Evolutionary conservation across 2,797 vertebrate genomes (phyloP), one percentile per base, ranked within the genome.

Genomic region (Myiotriccus ornatus): DNA sequence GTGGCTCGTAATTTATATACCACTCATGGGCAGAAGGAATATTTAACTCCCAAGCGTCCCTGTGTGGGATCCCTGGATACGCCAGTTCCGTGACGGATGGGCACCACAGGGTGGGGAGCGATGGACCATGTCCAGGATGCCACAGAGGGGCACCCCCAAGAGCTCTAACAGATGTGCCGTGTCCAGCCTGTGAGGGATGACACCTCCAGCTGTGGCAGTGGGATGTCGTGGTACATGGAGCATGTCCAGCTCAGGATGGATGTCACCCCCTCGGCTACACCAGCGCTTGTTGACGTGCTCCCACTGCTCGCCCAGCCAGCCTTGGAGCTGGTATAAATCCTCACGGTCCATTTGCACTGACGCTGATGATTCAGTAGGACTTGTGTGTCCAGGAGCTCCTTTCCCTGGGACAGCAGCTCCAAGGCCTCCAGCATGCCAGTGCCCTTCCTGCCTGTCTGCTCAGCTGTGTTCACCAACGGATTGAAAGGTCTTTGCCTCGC

Each of bases 371-470:
- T 69, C 53, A 46, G 39, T 41, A 5, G 8, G 65, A 59, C 32
- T 2, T 1, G 14, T 47, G 46, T 47, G 43, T 5, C 25, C 3
- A 3, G 44, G n/a, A 47, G 14, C 62, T 75, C 32, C 55, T 25
- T 80, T 50, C 49, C n/a, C 30, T 3, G 4, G 18, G 41, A 35
- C 46, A 63, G 81, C 0, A 0, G 46, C 56, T 82, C 47, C 35
- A 59, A 3, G 10, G 25, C 24, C 5, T 2, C 34, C 20, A 7
- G 14, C 0, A 0, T 53, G 43, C 17, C 1, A 0, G 27, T 28
- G 32, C n/a, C 27, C 39, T 56, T 20, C 52, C 23, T 7, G 32
- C 20, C 39, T 74, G 8, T 21, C 46, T 28, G 28, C 19, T 80
- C 52, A 70, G 37, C 49, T 74, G 34, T 41, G 41, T 35, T 77